These are phyloP conservation scores for Gopherus flavomarginatus DNA, from an alignment of 2,113 vertebrate genomes.

Conservation along the genomic window DNA sequence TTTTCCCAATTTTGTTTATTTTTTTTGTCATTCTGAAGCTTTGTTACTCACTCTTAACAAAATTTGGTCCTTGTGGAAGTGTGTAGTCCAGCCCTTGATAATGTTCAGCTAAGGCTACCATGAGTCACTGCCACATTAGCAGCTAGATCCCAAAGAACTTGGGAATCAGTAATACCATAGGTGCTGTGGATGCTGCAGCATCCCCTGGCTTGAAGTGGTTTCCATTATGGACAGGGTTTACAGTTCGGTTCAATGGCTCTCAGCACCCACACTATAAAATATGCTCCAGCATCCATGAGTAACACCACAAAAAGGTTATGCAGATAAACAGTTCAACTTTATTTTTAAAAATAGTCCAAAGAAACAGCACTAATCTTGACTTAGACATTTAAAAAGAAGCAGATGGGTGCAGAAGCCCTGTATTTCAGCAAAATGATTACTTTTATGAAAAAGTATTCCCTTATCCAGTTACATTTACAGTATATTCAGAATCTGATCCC, in stretches of 20 bases:
- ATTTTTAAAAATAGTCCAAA: neutral
- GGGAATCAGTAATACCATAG: neutral
- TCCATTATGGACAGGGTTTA: too few species aligned
- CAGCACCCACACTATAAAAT: too few species aligned
- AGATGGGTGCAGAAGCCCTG: neutral
- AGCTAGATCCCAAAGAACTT: neutral
- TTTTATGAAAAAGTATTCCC: neutral
- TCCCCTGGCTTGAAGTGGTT: too few species aligned
- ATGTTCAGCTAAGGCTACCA: neutral
- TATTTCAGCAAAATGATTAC: neutral
- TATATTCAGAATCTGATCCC: neutral
- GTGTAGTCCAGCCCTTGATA: neutral
- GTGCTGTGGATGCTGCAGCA: too few species aligned
- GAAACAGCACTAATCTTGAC: neutral
- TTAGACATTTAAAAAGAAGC: neutral
- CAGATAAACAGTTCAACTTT: neutral
- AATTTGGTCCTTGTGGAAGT: neutral
- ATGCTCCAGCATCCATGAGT: too few species aligned
- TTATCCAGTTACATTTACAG: neutral
- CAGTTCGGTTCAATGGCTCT: too few species aligned
- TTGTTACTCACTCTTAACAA: neutral
- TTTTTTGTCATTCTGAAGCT: neutral
- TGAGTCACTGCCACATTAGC: neutral
- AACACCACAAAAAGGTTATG: neutral
- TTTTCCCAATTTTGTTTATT: neutral